Conservation (phyloP, 2,113 vertebrate genomes). For the Solenodon paradoxus region DNA sequence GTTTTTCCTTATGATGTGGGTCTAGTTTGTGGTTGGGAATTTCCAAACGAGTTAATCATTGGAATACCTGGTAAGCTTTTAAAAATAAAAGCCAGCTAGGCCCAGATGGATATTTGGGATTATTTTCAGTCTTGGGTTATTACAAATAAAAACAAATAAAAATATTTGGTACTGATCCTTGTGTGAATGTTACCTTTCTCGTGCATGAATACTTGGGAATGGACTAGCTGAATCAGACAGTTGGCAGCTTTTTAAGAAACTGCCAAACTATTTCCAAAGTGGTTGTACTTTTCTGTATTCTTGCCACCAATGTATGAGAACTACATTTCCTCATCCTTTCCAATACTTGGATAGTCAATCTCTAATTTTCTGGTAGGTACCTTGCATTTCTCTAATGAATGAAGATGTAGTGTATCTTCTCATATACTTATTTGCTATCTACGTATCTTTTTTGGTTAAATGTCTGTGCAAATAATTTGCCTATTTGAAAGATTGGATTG, state of each 20-base stretch:
- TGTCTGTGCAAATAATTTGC: not conserved
- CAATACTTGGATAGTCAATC: not conserved
- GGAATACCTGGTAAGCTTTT: not conserved
- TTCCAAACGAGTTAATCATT: not conserved
- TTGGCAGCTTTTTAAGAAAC: not conserved
- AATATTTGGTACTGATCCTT: not conserved
- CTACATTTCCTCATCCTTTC: not conserved
- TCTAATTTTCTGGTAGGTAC: not conserved
- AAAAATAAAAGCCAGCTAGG: not conserved
- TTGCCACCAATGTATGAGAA: not conserved
- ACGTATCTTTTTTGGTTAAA: not conserved
- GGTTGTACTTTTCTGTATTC: not conserved
- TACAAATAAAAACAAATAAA: not conserved
- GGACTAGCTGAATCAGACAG: not conserved
- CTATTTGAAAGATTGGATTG: not conserved
- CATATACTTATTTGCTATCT: not conserved
- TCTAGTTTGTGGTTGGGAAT: constrained; percentile 13
- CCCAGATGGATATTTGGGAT: not conserved
- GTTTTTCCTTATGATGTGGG: not conserved
- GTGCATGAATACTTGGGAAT: not conserved
- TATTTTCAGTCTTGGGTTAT: not conserved
- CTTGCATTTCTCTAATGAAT: not conserved
- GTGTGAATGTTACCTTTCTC: not conserved
- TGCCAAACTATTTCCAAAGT: too few relatives aligned
- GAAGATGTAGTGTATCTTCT: not conserved